Percentiles rank a stretch among this genome's conserved stretches.
These are phyloP conservation scores for Merops nubicus DNA, from an alignment of 2,113 vertebrate species.

Conservation along the genomic window DNA sequence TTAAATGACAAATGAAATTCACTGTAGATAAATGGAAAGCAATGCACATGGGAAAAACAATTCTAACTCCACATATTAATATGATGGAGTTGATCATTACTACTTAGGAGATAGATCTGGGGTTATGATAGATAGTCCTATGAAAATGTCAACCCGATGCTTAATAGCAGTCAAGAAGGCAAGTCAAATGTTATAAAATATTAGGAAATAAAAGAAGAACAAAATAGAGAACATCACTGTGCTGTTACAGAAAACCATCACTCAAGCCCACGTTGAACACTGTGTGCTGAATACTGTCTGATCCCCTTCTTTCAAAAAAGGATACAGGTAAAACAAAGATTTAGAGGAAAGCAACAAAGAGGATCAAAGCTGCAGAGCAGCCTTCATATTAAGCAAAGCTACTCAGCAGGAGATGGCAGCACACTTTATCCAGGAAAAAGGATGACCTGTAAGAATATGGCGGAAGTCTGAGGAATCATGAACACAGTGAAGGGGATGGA, in stretches of 20 bases:
- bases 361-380: background rate
- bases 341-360: background rate
- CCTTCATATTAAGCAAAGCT: background rate
- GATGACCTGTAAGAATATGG: background rate
- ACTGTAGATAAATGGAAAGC: slow-evolving; percentile 43
- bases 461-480: background rate
- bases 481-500: background rate
- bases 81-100: slow-evolving; percentile 55
- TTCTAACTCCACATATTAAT: slow-evolving; percentile 45
- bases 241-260: slow-evolving; percentile 7
- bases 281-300: background rate
- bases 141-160: slow-evolving; percentile 30
- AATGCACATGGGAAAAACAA: slow-evolving; percentile 36
- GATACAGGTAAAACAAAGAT: background rate
- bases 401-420: background rate
- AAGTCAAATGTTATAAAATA: slow-evolving; percentile 48
- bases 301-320: background rate
- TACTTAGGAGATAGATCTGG: slow-evolving; percentile 34
- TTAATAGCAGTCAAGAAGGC: slow-evolving; percentile 37
- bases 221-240: slow-evolving; percentile 5
- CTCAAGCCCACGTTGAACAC: background rate
- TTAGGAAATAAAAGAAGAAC: slow-evolving; percentile 32
- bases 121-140: slow-evolving; percentile 27
- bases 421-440: background rate
- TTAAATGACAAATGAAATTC: slow-evolving; percentile 49